Evolutionary conservation across 2,888 invertebrate genomes (phyloP).

Genomic region (Meteorus cinctellus): DNA sequence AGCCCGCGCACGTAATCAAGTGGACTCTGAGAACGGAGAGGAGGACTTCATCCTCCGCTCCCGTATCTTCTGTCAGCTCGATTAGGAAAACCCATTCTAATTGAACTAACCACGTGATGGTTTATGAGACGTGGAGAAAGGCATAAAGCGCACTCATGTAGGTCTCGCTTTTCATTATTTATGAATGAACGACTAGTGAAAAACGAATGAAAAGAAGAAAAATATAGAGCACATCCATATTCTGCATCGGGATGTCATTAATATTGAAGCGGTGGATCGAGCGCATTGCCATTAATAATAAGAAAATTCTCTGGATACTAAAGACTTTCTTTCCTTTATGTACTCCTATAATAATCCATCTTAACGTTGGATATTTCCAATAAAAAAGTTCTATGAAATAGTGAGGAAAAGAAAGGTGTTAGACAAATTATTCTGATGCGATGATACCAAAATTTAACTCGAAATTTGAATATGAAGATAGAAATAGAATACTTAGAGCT

Average conservation of each 20-base stretch:
- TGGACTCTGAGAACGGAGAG: neutral
- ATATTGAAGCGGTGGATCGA: neutral
- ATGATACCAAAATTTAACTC: no score
- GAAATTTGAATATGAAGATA: no score
- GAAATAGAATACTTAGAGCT: no score
- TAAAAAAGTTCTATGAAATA: neutral
- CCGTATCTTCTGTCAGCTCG: neutral
- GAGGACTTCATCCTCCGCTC: neutral
- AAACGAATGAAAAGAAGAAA: neutral
- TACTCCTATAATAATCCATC: neutral
- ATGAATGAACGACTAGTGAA: neutral
- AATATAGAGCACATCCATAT: neutral
- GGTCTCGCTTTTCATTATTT: slow-evolving; percentile 4
- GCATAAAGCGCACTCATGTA: neutral
- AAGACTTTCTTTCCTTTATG: neutral
- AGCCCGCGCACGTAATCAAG: slow-evolving; percentile 2
- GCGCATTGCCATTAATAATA: neutral
- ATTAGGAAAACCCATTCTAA: slow-evolving; percentile 28
- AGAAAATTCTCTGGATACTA: neutral
- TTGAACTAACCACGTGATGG: slow-evolving; percentile 10
- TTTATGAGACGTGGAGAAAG: neutral
- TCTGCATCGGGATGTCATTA: neutral
- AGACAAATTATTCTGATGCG: no score
- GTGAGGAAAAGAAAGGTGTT: neutral
- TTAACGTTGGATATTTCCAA: neutral